Base-by-base conservation (phyloP, 2,797 vertebrate species). In the Crocidura indochinensis region DNA sequence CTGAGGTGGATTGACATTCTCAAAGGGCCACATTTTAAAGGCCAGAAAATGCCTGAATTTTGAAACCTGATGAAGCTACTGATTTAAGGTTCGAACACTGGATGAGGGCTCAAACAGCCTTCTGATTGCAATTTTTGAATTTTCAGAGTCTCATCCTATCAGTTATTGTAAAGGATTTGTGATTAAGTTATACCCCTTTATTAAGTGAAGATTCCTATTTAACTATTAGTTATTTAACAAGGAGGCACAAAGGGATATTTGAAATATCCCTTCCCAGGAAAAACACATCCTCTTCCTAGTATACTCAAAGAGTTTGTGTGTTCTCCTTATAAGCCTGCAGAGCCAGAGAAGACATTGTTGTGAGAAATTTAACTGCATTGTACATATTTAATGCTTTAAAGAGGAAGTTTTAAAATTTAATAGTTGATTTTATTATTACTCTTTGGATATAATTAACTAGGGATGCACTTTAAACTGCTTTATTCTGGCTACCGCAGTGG, bases 371-470 rank as follows among this genome's bases (percentile, higher is more conserved):
- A 97, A 97, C 77, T 91, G 78, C 75, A 14, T 87, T n/a, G 46
- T 67, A 56, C 97, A 97, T 94, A 87, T 94, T 97, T 97, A 97
- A 93, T 96, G 79, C 87, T 97, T 98, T 97, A 97, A 98, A 98
- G 93, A 96, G 96, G 85, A 96, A 95, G 96, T 98, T 98, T 97
- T 98, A 98, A 98, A 98, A 97, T 98, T 97, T 98, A 97, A 98
- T 97, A 97, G 97, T 97, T 97, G 95, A 84, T 97, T 98, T 98
- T 98, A 98, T 97, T 98, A 97, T 97, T 98, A 95, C 94, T 96
- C 96, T 98, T 98, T 96, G 95, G 83, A 94, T 97, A 91, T 97
- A 97, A 97, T 98, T 98, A 98, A 96, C 96, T 95, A 94, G 92
- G 87, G 91, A 96, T 96, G 89, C 51, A 72, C 87, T 97, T 97